phyloP scores from a whole-genome alignment of 2,888 invertebrate genomes.

The Adela reaumurella region DNA sequence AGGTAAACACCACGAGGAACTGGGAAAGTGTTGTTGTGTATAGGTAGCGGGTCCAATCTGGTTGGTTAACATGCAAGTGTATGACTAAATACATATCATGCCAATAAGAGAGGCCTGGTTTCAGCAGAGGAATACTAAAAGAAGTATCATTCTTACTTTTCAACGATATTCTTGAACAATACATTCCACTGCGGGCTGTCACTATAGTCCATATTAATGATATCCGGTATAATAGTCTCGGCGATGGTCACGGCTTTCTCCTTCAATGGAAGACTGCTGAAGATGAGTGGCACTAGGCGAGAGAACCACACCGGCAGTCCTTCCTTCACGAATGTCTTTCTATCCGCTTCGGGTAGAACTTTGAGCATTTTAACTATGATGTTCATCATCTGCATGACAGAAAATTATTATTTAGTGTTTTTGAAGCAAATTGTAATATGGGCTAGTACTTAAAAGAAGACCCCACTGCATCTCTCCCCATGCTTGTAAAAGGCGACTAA shows the following conservation, averaged over 20 bases:
- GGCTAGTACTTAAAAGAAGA: no score
- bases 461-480: no score
- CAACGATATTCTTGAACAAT: slow-evolving; percentile 28
- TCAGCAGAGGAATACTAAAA: no score
- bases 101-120: no score
- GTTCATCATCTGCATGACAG: slow-evolving; percentile 32
- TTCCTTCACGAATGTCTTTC: slow-evolving; percentile 25
- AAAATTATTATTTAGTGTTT: no score
- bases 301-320: slow-evolving; percentile 45
- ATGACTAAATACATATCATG: no score
- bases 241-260: neutral
- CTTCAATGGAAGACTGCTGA: slow-evolving; percentile 16
- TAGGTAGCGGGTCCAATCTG: no score
- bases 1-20: no score
- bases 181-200: slow-evolving; percentile 32
- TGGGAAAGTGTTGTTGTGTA: neutral
- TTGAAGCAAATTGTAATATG: no score
- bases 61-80: no score
- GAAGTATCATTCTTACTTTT: slow-evolving; percentile 25
- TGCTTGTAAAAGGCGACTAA: no score
- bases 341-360: slow-evolving; percentile 28
- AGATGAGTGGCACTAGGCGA: slow-evolving; percentile 39
- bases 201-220: slow-evolving; percentile 32
- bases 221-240: slow-evolving; percentile 35
- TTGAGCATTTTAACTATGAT: slow-evolving; percentile 28